Evolutionary conservation across 2,888 invertebrate species (phyloP), one percentile per base, ranked within the genome.

Genomic region (Eupithecia tripunctaria): DNA sequence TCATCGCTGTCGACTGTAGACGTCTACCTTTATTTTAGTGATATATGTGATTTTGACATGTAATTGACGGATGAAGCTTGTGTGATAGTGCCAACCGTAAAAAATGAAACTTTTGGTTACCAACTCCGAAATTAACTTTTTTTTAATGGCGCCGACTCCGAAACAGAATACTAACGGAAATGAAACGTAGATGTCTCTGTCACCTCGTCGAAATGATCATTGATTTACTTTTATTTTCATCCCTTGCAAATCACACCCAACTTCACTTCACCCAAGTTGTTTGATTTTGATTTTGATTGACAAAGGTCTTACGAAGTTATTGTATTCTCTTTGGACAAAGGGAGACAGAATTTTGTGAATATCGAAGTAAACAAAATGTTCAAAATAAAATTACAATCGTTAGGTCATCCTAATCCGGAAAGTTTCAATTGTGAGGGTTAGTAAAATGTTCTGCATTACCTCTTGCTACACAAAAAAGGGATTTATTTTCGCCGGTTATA

Each of bases 351-450:
- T 32, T 32, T 3, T 25, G 56, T 56, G 56, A 51, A 51, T 51
- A 25, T 21, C 15, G 1, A 18, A 60, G 29, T 18, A 36, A 29
- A 5, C 36, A 95, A 86, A 80, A 97, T 98, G 97, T 96, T 97
- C 78, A 96, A 96, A 87, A 93, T 97, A 80, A 97, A 98, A 89
- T 90, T 98, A 32, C 95, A 95, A 82, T 97, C 98, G 8, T 91
- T 98, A 70, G 96, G 97, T 71, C 97, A 98, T 88, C 96, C 97
- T 62, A 96, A 96, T 76, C 96, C 96, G 67, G 96, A 96, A 68
- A 95, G 95, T 76, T 95, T 98, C 73, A 96, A 97, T 83, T 92
- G 95, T 67, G 96, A 96, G 84, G 97, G 98, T 97, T 94, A 94
- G 84, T 84, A 25, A 14, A 25, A 21, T 21, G 51, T 21, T 21